Evolutionary conservation across 2,888 invertebrate genomes (phyloP).

Genomic region (Portevinia maculata): DNA sequence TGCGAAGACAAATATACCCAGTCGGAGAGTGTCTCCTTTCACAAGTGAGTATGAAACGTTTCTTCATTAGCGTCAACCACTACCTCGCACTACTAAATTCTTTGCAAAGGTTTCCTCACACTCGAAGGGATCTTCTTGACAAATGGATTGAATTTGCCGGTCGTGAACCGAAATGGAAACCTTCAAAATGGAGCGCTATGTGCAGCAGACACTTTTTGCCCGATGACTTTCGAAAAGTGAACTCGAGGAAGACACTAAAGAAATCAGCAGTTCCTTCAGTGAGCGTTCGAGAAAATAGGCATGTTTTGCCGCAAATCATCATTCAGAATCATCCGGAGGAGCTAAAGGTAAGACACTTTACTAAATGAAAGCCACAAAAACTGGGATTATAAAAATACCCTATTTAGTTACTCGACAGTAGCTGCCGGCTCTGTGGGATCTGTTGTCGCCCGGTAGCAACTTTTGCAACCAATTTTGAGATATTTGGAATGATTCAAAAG

Average conservation of each 20-base stretch:
- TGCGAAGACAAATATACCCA: constrained; percentile 82
- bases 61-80: no score
- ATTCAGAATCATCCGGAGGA: constrained; percentile 34
- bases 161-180: constrained; percentile 80
- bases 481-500: constrained; percentile 81
- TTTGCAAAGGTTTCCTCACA: constrained; percentile 81
- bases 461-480: constrained; percentile 80
- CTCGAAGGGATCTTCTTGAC: constrained; percentile 78
- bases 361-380: not conserved
- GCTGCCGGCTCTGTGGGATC: constrained; percentile 80
- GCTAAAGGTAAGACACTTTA: constrained; percentile 29
- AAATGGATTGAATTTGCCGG: constrained; percentile 81
- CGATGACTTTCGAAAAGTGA: constrained; percentile 79
- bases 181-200: constrained; percentile 82
- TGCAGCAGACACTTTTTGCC: constrained; percentile 81
- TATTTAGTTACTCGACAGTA: constrained; percentile 66
- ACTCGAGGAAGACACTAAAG: constrained; percentile 80
- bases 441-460: constrained; percentile 77
- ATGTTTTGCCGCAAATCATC: not conserved
- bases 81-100: no score
- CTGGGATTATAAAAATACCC: not conserved
- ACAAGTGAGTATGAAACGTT: constrained; percentile 78
- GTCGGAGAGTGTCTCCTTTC: constrained; percentile 81
- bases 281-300: constrained; percentile 42
- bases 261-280: constrained; percentile 80